Evolutionary conservation across 23 tunicate genomes (phyloP).

Genomic region (Trididemnum miniatum): DNA sequence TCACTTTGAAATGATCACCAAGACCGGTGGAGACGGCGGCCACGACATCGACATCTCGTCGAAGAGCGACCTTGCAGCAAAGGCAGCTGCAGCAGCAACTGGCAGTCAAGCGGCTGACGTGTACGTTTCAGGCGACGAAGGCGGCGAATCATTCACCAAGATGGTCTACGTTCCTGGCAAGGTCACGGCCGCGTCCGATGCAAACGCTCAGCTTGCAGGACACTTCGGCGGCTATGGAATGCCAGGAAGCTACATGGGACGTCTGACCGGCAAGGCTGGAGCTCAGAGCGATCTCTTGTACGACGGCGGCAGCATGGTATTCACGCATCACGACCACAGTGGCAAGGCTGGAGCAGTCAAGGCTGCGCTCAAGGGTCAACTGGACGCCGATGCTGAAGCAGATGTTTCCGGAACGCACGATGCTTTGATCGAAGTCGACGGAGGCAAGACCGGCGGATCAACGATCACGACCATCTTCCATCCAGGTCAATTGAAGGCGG

Average conservation of each 20-base stretch:
- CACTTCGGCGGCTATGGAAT: constrained; percentile 5
- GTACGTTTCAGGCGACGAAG: not conserved
- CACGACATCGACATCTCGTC: not conserved
- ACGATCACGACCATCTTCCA: not conserved
- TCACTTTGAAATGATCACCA: constrained; percentile 15
- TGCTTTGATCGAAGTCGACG: not conserved
- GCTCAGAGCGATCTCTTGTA: constrained; percentile 12
- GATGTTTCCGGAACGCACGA: not conserved
- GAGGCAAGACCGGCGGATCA: constrained; percentile 23
- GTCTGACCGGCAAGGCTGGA: not conserved
- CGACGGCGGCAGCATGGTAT: not conserved
- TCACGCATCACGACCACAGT: constrained; percentile 8
- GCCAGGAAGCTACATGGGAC: not conserved
- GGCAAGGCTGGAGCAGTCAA: not conserved
- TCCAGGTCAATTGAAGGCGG: not conserved
- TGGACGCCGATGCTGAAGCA: not conserved
- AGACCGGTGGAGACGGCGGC: constrained; percentile 13
- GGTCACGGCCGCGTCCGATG: not conserved
- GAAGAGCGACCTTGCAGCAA: constrained; percentile 3
- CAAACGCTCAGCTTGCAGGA: constrained; percentile 1
- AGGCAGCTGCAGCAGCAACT: constrained; percentile 12
- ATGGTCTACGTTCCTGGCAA: constrained; percentile 12
- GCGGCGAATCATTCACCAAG: not conserved
- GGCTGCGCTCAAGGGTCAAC: constrained; percentile 17
- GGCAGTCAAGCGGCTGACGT: constrained; percentile 23